phyloP scores from a whole-genome alignment of 2,113 vertebrate species.

The Larimichthys crocea region DNA sequence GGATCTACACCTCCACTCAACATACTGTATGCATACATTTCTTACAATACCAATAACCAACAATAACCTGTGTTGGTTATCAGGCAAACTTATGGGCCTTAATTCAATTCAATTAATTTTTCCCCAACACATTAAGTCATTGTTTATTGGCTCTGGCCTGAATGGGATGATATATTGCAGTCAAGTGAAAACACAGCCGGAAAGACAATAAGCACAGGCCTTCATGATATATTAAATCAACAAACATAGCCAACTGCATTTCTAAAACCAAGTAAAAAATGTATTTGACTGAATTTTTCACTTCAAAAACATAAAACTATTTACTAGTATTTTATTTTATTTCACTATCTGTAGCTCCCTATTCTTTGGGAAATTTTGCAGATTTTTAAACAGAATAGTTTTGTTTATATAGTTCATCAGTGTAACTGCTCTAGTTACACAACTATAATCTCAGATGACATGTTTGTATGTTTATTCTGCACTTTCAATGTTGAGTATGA shows the following conservation, averaged over 20 bases:
- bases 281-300: background rate
- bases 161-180: background rate
- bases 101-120: background rate
- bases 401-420: too few relatives aligned
- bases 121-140: too few relatives aligned
- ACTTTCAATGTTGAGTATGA: too few relatives aligned
- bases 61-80: background rate
- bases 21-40: background rate
- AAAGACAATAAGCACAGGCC: background rate
- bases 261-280: background rate
- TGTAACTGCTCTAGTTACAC: too few relatives aligned
- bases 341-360: too few relatives aligned
- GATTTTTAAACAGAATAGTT: too few relatives aligned
- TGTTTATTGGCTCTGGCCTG: background rate
- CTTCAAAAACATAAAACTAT: background rate
- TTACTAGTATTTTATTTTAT: background rate
- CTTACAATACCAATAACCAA: background rate
- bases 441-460: too few relatives aligned
- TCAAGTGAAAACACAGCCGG: constrained; percentile 3
- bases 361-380: too few relatives aligned
- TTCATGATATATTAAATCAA: background rate
- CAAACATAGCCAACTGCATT: background rate
- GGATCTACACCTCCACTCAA: background rate
- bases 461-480: too few relatives aligned
- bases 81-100: background rate